Evolutionary conservation across 2,888 invertebrate genomes (phyloP).

Genomic region (Mesorhabditis sp.): DNA sequence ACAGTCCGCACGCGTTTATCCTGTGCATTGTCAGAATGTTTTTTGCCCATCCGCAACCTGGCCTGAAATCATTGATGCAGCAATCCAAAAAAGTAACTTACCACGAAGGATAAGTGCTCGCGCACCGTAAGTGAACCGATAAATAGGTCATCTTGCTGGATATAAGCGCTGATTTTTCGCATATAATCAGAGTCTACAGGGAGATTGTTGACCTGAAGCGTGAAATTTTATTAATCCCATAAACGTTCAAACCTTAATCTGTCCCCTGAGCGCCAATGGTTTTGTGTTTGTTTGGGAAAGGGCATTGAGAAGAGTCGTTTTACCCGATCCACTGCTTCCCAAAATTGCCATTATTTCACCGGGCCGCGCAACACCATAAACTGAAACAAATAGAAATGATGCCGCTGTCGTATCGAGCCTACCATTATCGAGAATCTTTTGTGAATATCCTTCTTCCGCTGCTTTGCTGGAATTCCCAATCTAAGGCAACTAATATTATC

Average conservation of each 20-base stretch:
- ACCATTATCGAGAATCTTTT: constrained; percentile 1
- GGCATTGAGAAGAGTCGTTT: constrained; percentile 2
- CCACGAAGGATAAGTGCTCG: constrained; percentile 85
- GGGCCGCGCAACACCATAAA: background rate
- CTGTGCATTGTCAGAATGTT: constrained; percentile 67
- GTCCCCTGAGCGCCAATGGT: background rate
- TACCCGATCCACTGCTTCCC: background rate
- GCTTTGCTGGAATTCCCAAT: background rate
- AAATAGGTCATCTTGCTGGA: constrained; percentile 87
- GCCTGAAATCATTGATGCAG: constrained; percentile 61
- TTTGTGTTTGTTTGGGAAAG: constrained; percentile 1
- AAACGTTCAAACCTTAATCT: background rate
- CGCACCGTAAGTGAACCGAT: constrained; percentile 78
- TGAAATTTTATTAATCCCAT: background rate
- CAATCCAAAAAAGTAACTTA: constrained; percentile 13
- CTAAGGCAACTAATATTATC: background rate
- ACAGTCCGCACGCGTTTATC: constrained; percentile 71
- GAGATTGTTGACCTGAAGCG: constrained; percentile 35
- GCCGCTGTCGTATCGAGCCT: background rate
- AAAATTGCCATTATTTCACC: background rate
- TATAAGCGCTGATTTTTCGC: constrained; percentile 73
- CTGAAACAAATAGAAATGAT: background rate
- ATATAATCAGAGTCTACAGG: constrained; percentile 29
- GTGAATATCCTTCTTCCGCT: background rate
- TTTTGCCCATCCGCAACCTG: constrained; percentile 74